These are phyloP conservation scores for Pachyuromys duprasi DNA, from an alignment of 2,797 vertebrate species.

Conservation along the genomic window DNA sequence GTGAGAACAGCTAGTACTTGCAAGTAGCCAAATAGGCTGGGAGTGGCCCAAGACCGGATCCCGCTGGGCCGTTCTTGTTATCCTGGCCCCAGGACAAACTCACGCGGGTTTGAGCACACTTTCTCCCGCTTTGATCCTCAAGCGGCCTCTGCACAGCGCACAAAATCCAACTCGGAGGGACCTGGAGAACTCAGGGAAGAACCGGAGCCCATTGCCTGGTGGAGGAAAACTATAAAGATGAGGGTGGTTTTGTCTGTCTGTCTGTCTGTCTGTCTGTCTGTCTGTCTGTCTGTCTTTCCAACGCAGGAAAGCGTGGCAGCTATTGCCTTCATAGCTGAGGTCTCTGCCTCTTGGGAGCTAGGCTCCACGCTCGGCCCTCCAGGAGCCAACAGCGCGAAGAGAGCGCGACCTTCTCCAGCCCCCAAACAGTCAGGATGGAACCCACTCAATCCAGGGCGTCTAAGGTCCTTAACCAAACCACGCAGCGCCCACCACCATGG, in stretches of 20 bases:
- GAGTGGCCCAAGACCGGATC: not conserved
- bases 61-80: not conserved
- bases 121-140: not conserved
- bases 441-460: not conserved
- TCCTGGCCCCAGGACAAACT: not conserved
- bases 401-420: not conserved
- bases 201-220: fast-evolving
- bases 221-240: fast-evolving
- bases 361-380: fast-evolving
- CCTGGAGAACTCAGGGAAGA: not conserved
- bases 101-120: not conserved
- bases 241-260: not conserved
- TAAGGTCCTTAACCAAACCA: not conserved
- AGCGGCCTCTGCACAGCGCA: not conserved
- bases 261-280: not conserved
- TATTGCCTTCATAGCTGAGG: not conserved
- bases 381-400: not conserved
- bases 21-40: not conserved
- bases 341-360: not conserved
- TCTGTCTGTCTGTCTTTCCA: not conserved
- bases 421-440: not conserved
- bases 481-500: too few species aligned
- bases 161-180: not conserved
- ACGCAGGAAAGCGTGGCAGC: not conserved
- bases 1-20: not conserved